Evolutionary conservation across 2,888 invertebrate species (phyloP).

Genomic region (Habroteleia sp.): DNA sequence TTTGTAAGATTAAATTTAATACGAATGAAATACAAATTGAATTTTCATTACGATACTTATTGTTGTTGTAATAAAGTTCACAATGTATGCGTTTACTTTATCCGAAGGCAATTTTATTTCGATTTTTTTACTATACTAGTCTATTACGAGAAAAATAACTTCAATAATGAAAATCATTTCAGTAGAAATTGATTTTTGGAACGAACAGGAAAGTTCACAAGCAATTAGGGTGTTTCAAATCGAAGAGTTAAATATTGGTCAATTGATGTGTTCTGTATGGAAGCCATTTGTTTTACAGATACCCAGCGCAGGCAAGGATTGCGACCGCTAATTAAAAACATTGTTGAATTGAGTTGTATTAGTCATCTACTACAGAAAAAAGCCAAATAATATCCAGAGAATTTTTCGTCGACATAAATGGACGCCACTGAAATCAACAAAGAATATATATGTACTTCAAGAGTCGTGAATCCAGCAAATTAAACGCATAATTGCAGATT

Average conservation of each 20-base stretch:
- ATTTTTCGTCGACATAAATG: constrained; percentile 37
- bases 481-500: constrained; percentile 38
- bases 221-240: constrained; percentile 39
- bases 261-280: constrained; percentile 33
- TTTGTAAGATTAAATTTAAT: constrained; percentile 39
- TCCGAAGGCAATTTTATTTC: constrained; percentile 12
- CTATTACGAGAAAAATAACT: constrained; percentile 19
- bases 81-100: not conserved
- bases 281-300: constrained; percentile 72
- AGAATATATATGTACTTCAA: constrained; percentile 9
- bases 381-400: constrained; percentile 26
- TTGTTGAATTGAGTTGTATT: constrained; percentile 33
- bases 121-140: constrained; percentile 8
- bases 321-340: constrained; percentile 69
- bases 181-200: constrained; percentile 22
- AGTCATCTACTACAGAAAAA: constrained; percentile 19
- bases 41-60: constrained; percentile 23
- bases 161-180: constrained; percentile 14
- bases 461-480: constrained; percentile 43
- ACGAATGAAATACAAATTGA: constrained; percentile 19
- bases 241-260: constrained; percentile 28
- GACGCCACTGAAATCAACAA: constrained; percentile 35
- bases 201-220: constrained; percentile 30
- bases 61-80: constrained; percentile 9
- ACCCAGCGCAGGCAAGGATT: constrained; percentile 64